These are phyloP conservation scores for Pristionchus pacificus DNA, from an alignment of 1,140 invertebrate genomes.

Conservation along the genomic window DNA sequence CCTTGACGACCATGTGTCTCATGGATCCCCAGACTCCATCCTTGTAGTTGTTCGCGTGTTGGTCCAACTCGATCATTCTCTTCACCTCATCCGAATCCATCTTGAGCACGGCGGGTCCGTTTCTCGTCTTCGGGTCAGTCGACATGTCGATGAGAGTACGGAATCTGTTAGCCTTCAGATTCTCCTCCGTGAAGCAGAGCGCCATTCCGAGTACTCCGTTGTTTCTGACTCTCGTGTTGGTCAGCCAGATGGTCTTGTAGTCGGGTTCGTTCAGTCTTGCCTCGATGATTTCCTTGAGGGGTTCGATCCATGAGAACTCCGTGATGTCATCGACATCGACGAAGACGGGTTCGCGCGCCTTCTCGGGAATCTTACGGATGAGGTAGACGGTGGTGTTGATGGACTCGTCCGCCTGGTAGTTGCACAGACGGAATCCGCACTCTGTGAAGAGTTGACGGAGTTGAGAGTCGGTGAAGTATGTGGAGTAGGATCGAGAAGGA, in stretches of 20 bases:
- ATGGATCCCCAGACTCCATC: constrained; percentile 77
- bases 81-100: constrained; percentile 63
- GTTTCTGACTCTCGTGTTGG: constrained; percentile 62
- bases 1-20: constrained; percentile 69
- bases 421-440: constrained; percentile 56
- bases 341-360: constrained; percentile 49
- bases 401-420: constrained; percentile 45
- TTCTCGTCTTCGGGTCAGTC: constrained; percentile 44
- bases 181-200: constrained; percentile 72
- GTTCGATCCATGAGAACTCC: constrained; percentile 72
- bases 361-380: constrained; percentile 41
- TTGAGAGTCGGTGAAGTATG: constrained; percentile 53
- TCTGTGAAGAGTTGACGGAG: constrained; percentile 59
- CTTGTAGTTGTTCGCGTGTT: constrained; percentile 77
- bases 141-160: constrained; percentile 52
- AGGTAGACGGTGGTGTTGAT: constrained; percentile 46
- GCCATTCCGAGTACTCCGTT: constrained; percentile 79
- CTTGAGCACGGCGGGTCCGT: constrained; percentile 65
- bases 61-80: constrained; percentile 70
- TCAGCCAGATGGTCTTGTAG: constrained; percentile 67
- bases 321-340: constrained; percentile 58
- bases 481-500: constrained; percentile 37
- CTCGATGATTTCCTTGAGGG: constrained; percentile 57
- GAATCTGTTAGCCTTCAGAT: constrained; percentile 53
- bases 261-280: constrained; percentile 67